A percentile compares a stretch with the other conserved stretches of the same genome.
phyloP scores from a whole-genome alignment of 2,113 vertebrate species.

The Eulemur rufifrons region DNA sequence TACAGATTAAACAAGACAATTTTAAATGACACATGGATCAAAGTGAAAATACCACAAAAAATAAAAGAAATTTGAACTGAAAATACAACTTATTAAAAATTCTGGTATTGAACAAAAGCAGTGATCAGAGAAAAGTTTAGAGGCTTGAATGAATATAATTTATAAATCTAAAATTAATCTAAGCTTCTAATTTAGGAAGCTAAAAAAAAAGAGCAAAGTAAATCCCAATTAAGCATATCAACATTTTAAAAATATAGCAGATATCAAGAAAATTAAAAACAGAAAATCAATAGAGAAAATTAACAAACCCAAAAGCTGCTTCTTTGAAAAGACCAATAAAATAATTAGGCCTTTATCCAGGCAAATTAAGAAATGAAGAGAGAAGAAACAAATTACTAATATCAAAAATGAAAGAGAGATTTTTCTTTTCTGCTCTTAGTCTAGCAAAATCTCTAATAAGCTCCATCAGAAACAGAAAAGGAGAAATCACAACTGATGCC shows the following conservation, averaged over 20 bases:
- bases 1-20: neutral
- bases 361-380: neutral
- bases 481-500: no score
- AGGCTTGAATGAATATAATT: neutral
- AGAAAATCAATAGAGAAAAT: neutral
- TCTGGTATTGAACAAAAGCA: neutral
- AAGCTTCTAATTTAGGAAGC: neutral
- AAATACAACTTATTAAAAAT: neutral
- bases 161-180: neutral
- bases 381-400: neutral
- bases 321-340: neutral
- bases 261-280: neutral
- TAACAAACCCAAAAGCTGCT: neutral
- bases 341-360: neutral
- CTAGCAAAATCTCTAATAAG: no score
- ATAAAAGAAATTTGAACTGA: neutral
- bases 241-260: neutral
- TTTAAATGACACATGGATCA: neutral
- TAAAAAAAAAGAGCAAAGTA: neutral
- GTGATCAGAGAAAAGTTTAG: neutral
- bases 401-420: neutral
- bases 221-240: neutral
- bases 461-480: no score
- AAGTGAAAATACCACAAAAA: neutral
- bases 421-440: no score